Base-by-base conservation (phyloP, 1,140 invertebrate genomes). In the Ylistrum balloti region DNA sequence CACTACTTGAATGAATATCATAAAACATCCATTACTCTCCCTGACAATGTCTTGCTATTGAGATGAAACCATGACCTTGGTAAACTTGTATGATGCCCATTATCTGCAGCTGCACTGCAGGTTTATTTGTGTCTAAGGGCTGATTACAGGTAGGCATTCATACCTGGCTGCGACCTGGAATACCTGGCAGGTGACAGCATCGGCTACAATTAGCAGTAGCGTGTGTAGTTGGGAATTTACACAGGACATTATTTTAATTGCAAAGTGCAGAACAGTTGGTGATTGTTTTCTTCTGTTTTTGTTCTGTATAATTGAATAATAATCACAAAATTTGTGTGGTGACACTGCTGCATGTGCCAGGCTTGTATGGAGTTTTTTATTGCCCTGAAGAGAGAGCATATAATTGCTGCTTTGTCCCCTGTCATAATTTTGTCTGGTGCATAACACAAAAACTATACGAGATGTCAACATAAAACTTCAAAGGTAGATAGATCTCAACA, bases 101-200 rank as follows among this genome's bases (percentile, higher is more conserved):
- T 74, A 74, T 22, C 56, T 28, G 56, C 56, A 74, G 56, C 56
- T 74, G 56, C 13, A 74, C 56, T 74, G 56, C 56, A 74, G 22
- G 56, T 28, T 74, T 74, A 28, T 74, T 74, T 74, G 56, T 74
- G 56, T 74, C 0, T 2, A 74, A 74, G 2, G 56, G 20, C 56
- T 74, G 56, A 74, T 74, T 74, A 74, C 56, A 74, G 56, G 56
- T 74, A 74, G 56, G 22, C 56, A 28, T 74, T n/a, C n/a, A 74
- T 74, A 74, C 56, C 56, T 74, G 56, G 22, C 5, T 7, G 35
- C 5, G 13, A 28, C 28, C n/a, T 28, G 0, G 1, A 28, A 9
- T 74, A 74, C 56, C 56, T 74, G 56, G 56, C 56, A 74, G 56
- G 56, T 74, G 56, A 74, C 11, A 28, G 35, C n/a, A 17, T 74